These are phyloP conservation scores for Hymenochirus boettgeri DNA, from an alignment of 2,113 vertebrate species.

Conservation along the genomic window DNA sequence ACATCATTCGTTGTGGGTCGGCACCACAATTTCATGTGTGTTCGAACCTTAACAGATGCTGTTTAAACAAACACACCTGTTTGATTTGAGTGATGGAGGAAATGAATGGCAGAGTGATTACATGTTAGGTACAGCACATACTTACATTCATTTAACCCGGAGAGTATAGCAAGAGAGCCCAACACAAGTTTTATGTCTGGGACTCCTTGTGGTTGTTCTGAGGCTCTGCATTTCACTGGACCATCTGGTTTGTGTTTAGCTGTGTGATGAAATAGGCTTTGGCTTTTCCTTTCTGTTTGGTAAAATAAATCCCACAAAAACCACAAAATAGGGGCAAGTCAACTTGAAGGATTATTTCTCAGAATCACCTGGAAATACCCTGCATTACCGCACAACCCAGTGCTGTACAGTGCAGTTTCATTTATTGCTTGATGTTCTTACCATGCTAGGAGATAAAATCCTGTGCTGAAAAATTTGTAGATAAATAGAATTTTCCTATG, in stretches of 20 bases:
- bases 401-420: no score
- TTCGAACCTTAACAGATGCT: constrained; percentile 28
- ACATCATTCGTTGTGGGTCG: no score
- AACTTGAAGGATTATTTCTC: no score
- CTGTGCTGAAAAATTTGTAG: no score
- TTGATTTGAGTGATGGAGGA: constrained; percentile 49
- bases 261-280: background rate
- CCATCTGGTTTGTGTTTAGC: constrained; percentile 24
- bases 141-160: constrained; percentile 47
- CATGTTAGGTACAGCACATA: constrained; percentile 47
- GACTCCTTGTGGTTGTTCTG: constrained; percentile 39
- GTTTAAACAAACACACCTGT: constrained; percentile 43
- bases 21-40: no score
- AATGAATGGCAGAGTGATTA: constrained; percentile 52
- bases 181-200: constrained; percentile 48
- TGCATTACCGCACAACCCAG: no score
- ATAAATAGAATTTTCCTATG: no score
- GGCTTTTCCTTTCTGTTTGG: background rate
- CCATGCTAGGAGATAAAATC: no score
- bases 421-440: no score
- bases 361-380: no score
- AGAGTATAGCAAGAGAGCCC: constrained; percentile 48
- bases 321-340: background rate
- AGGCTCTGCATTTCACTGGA: constrained; percentile 24
- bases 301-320: constrained; percentile 9